Evolutionary conservation across 2,888 invertebrate genomes (phyloP).

Genomic region (Drosophila barbarae): DNA sequence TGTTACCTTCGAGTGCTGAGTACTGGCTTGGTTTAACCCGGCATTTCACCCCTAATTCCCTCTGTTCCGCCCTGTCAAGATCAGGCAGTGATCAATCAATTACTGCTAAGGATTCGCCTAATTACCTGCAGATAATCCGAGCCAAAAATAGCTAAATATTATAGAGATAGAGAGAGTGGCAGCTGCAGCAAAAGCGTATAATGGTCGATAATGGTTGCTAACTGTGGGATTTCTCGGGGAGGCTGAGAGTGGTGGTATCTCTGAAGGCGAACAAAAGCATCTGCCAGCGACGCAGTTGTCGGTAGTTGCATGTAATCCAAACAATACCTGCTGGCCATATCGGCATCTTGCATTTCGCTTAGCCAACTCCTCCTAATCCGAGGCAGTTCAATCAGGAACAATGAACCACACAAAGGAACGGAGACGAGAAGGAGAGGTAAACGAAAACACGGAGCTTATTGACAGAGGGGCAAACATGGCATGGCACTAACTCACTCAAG

Average conservation of each 20-base stretch:
- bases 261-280: constrained; percentile 31
- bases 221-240: constrained; percentile 5
- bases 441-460: constrained; percentile 56
- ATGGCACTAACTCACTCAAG: constrained; percentile 2
- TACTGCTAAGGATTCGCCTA: constrained; percentile 23
- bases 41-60: constrained; percentile 3
- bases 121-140: constrained; percentile 25
- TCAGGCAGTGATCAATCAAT: constrained; percentile 38
- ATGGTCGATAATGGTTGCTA: constrained; percentile 65
- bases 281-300: constrained; percentile 35
- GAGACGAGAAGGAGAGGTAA: constrained; percentile 41
- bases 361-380: constrained; percentile 28
- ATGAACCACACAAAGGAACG: constrained; percentile 56
- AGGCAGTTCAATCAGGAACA: constrained; percentile 61
- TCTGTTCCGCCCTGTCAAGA: background rate
- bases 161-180: background rate
- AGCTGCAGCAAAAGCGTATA: constrained; percentile 54
- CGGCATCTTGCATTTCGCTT: constrained; percentile 20
- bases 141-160: constrained; percentile 29
- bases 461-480: constrained; percentile 51
- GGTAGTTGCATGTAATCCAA: constrained; percentile 63
- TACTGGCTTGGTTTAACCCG: constrained; percentile 21
- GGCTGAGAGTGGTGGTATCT: background rate
- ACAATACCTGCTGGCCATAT: constrained; percentile 64
- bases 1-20: constrained; percentile 1